A percentile compares a stretch with the other conserved stretches of the same genome.
phyloP scores from a whole-genome alignment of 2,113 vertebrate species.

The Oophaga pumilio region DNA sequence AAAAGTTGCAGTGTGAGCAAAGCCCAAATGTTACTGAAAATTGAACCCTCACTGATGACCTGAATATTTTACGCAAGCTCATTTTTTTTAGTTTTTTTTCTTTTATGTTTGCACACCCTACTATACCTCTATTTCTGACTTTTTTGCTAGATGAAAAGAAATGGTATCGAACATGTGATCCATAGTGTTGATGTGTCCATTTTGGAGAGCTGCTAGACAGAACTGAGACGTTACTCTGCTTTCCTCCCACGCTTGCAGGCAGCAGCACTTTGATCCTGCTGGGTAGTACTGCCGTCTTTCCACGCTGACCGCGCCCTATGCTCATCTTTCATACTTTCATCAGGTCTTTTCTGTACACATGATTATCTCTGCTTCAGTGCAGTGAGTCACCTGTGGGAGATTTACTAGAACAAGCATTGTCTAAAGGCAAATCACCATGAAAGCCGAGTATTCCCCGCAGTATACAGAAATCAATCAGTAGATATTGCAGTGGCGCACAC shows the following conservation, averaged over 20 bases:
- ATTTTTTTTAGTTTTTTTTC: too few species aligned
- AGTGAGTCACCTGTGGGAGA: slow-evolving; percentile 40
- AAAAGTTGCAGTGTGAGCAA: too few species aligned
- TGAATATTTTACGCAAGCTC: too few species aligned
- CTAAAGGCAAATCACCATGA: slow-evolving; percentile 21
- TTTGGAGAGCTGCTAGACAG: neutral
- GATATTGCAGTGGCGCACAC: neutral
- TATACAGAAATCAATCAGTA: neutral
- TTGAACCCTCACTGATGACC: too few species aligned
- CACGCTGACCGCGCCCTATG: slow-evolving; percentile 34
- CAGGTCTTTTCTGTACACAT: slow-evolving; percentile 8
- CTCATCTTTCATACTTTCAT: slow-evolving; percentile 41
- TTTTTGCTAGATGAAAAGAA: too few species aligned
- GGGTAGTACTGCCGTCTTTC: neutral
- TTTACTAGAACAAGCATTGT: slow-evolving; percentile 21
- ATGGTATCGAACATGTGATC: too few species aligned
- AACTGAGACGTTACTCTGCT: neutral
- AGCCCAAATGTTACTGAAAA: too few species aligned
- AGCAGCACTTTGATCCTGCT: neutral
- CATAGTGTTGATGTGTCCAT: neutral
- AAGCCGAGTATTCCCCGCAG: neutral
- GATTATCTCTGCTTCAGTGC: slow-evolving; percentile 2
- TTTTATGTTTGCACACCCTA: too few species aligned
- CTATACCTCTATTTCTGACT: too few species aligned
- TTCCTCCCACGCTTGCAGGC: neutral